phyloP scores from a whole-genome alignment of 2,113 vertebrate genomes.

The Sciurus niger region DNA sequence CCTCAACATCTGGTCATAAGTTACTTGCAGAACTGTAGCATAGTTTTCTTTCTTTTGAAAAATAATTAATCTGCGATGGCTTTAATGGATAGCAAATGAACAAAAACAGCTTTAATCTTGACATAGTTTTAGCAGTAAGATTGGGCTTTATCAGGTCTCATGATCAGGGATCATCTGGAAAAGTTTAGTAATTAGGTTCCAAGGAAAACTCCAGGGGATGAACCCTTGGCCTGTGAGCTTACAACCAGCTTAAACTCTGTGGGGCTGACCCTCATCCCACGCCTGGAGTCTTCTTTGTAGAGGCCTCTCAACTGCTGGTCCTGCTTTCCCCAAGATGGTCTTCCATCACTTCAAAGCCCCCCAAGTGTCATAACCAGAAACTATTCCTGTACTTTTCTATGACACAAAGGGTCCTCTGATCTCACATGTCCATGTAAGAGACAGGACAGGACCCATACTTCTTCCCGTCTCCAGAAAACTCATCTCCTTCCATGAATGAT shows the following conservation, averaged over 20 bases:
- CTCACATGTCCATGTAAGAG: not conserved
- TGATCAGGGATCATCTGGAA: slow-evolving; percentile 35
- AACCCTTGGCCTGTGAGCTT: not conserved
- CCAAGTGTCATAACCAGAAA: not conserved
- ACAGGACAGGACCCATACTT: not conserved
- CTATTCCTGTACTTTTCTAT: not conserved
- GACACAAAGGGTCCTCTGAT: not conserved
- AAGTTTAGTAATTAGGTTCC: slow-evolving; percentile 61
- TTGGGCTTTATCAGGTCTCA: slow-evolving; percentile 58
- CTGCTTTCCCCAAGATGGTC: not conserved
- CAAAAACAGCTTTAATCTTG: slow-evolving; percentile 73
- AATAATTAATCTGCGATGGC: slow-evolving; percentile 76
- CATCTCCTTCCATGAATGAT: not conserved
- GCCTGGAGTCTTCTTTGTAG: not conserved
- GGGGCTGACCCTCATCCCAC: not conserved
- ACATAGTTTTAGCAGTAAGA: slow-evolving; percentile 59
- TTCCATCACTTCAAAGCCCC: not conserved
- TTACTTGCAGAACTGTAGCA: slow-evolving; percentile 68
- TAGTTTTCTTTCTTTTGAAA: slow-evolving; percentile 79
- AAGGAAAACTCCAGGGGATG: slow-evolving; percentile 36
- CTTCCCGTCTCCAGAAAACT: not conserved
- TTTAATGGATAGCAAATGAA: slow-evolving; percentile 74
- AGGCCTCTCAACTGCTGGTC: not conserved
- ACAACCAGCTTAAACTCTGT: not conserved
- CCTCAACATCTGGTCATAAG: slow-evolving; percentile 73